Conservation (phyloP, 2,888 invertebrate species). For the Catotricha subobsoleta region DNA sequence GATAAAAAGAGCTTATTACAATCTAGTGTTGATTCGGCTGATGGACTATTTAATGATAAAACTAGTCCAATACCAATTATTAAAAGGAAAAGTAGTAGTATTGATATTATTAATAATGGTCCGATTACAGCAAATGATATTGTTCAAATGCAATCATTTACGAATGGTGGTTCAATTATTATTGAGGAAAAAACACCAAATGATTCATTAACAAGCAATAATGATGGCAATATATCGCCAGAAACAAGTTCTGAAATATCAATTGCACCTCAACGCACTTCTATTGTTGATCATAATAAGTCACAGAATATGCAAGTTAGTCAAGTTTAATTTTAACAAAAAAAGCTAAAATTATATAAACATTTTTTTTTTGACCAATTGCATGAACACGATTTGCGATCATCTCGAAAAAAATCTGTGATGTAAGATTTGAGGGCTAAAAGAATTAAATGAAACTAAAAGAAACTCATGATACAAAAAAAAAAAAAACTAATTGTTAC, state of each 20-base stretch:
- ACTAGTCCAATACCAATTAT: slow-evolving; percentile 8
- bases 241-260: slow-evolving; percentile 12
- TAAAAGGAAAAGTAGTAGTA: slow-evolving; percentile 8
- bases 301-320: slow-evolving; percentile 12
- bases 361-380: background rate
- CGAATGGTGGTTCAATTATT: background rate
- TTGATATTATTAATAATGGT: slow-evolving; percentile 2
- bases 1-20: slow-evolving; percentile 8
- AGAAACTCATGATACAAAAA: too few relatives aligned
- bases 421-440: too few relatives aligned
- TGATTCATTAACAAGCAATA: slow-evolving; percentile 18
- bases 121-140: background rate
- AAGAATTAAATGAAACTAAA: too few relatives aligned
- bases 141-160: slow-evolving; percentile 2
- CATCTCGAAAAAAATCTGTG: too few relatives aligned
- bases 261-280: slow-evolving; percentile 5
- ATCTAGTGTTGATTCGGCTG: background rate
- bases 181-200: background rate
- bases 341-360: background rate
- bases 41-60: slow-evolving; percentile 2
- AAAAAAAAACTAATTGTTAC: too few relatives aligned
- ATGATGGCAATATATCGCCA: slow-evolving; percentile 17
- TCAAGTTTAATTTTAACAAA: slow-evolving; percentile 11
- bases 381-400: too few relatives aligned
- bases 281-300: background rate